phyloP scores from a whole-genome alignment of 2,113 vertebrate genomes.

The Craseonycteris thonglongyai region DNA sequence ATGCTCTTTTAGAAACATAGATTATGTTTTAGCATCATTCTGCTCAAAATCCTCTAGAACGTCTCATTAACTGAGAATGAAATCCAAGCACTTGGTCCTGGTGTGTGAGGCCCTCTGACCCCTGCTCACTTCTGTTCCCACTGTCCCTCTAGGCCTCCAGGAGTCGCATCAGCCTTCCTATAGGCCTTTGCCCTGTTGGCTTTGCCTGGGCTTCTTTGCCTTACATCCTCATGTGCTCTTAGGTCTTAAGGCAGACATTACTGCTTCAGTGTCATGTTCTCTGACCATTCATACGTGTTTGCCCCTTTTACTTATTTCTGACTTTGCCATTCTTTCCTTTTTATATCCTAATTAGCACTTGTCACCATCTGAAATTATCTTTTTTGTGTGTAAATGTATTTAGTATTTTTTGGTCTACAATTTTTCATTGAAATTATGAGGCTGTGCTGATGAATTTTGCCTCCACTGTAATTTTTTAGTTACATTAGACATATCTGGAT shows the following conservation, averaged over 20 bases:
- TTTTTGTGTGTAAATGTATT: background rate
- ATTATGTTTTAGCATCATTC: background rate
- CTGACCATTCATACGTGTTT: background rate
- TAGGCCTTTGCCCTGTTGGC: background rate
- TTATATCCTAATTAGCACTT: background rate
- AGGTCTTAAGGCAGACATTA: background rate
- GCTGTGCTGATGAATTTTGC: too few relatives aligned
- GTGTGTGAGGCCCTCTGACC: background rate
- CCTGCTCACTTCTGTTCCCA: background rate
- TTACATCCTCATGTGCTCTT: background rate
- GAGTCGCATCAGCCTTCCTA: background rate
- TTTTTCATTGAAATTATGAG: background rate
- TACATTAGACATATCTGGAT: too few relatives aligned
- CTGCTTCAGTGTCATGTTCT: background rate
- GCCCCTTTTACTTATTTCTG: background rate
- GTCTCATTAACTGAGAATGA: background rate
- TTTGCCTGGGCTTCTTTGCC: background rate
- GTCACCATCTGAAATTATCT: background rate
- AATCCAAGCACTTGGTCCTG: background rate
- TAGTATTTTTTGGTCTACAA: background rate
- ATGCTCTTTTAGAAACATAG: background rate
- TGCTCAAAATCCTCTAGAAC: background rate
- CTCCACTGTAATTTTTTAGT: too few relatives aligned
- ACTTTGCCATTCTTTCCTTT: background rate
- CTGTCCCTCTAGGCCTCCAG: background rate